Conservation (phyloP, 2,113 vertebrate genomes). For the Cyprinodon brontotheroides region DNA sequence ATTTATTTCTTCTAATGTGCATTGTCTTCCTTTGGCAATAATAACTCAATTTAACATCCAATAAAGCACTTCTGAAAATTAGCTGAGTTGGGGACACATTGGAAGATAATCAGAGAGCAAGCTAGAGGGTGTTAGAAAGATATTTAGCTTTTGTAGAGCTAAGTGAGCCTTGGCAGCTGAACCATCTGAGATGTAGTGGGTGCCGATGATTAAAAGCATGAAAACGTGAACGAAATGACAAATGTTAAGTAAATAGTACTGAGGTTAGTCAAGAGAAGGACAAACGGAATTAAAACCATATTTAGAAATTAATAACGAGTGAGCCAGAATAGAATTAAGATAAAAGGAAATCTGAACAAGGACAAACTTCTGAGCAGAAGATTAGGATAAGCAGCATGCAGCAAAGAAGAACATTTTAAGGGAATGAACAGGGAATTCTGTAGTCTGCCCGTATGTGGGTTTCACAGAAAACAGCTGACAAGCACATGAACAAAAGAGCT, state of each 20-base stretch:
- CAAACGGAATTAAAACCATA: slow-evolving; percentile 6
- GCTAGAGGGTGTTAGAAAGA: slow-evolving; percentile 15
- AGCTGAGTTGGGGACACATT: slow-evolving; percentile 26
- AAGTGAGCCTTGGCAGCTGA: slow-evolving; percentile 29
- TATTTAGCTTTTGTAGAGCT: slow-evolving; percentile 33
- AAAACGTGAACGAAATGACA: slow-evolving; percentile 18
- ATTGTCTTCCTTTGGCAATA: slow-evolving; percentile 24
- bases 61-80: slow-evolving; percentile 33
- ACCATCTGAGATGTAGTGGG: slow-evolving; percentile 27
- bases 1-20: slow-evolving; percentile 26
- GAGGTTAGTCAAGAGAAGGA: slow-evolving; percentile 1
- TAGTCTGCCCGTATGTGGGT: slow-evolving; percentile 18
- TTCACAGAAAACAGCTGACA: slow-evolving; percentile 52
- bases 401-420: neutral
- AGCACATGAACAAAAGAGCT: slow-evolving; percentile 36
- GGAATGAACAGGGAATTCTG: neutral
- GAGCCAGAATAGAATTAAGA: slow-evolving; percentile 5
- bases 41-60: slow-evolving; percentile 38
- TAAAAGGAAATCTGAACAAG: slow-evolving; percentile 24
- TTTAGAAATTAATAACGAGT: slow-evolving; percentile 2
- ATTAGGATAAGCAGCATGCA: slow-evolving; percentile 24
- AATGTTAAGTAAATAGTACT: slow-evolving; percentile 2
- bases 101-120: slow-evolving; percentile 29
- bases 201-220: slow-evolving; percentile 23
- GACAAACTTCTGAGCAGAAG: slow-evolving; percentile 25